Conservation (phyloP, 2,888 invertebrate species). For the Matsumyia berberina region DNA sequence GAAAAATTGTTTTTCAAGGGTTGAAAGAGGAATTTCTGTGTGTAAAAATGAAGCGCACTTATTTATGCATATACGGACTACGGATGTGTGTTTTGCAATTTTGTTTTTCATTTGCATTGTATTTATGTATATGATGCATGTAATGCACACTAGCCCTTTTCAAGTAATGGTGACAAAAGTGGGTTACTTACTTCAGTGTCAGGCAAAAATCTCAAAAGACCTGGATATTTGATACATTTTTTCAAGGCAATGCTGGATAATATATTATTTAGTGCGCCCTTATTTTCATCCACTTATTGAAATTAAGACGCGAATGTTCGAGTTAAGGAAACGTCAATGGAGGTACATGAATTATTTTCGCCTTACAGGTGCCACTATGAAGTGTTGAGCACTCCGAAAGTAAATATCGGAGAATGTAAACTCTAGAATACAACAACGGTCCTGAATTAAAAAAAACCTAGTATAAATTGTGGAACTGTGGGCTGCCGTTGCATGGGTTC, state of each 20-base stretch:
- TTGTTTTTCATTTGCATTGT: background rate
- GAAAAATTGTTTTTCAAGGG: background rate
- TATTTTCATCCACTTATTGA: background rate
- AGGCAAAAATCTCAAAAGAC: slow-evolving; percentile 11
- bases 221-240: slow-evolving; percentile 22
- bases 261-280: slow-evolving; percentile 31
- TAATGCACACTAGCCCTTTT: background rate
- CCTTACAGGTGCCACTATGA: too few relatives aligned
- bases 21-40: background rate
- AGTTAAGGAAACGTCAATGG: too few relatives aligned
- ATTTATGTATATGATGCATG: too few relatives aligned
- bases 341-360: too few relatives aligned
- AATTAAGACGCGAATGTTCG: background rate
- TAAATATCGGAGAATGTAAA: too few relatives aligned
- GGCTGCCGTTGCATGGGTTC: too few relatives aligned
- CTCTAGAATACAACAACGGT: too few relatives aligned
- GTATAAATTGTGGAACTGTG: too few relatives aligned
- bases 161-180: slow-evolving; percentile 14
- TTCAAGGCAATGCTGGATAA: background rate
- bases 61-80: background rate
- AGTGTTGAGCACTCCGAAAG: too few relatives aligned
- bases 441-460: too few relatives aligned
- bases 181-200: slow-evolving; percentile 32
- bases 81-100: slow-evolving; percentile 1
- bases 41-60: background rate